Evolutionary conservation across 1,140 invertebrate genomes (phyloP).

Genomic region (Drosophila nasuta): DNA sequence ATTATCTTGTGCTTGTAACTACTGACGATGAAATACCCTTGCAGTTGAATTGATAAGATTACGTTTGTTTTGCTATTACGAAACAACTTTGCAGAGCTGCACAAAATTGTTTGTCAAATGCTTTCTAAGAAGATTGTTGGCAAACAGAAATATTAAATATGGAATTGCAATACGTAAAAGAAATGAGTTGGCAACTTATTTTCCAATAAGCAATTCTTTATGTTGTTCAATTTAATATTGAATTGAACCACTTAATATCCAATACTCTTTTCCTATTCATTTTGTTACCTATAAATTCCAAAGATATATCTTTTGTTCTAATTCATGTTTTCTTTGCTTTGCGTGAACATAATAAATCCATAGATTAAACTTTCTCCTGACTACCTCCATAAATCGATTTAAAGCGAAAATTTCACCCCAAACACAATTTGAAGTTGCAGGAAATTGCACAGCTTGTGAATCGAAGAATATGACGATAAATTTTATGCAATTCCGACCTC

Average conservation of each 20-base stretch:
- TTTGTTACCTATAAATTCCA: not conserved
- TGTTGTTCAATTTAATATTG: no score
- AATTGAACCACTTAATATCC: no score
- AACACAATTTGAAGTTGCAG: not conserved
- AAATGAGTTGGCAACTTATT: no score
- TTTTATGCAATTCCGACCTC: not conserved
- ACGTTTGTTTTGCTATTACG: not conserved
- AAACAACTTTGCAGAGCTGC: no score
- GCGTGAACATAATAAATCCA: not conserved
- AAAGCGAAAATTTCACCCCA: not conserved
- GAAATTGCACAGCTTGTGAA: conserved; percentile 1
- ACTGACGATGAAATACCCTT: conserved; percentile 3
- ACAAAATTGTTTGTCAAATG: no score
- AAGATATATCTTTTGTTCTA: not conserved
- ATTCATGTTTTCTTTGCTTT: not conserved
- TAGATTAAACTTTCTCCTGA: not conserved
- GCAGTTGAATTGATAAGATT: not conserved
- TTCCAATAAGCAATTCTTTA: no score
- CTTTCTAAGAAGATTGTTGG: no score
- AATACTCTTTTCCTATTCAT: no score
- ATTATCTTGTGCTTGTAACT: not conserved
- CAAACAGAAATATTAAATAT: no score
- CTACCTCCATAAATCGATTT: not conserved
- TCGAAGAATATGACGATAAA: conserved; percentile 4
- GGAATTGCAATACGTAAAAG: no score